Base-by-base conservation (phyloP, 2,113 vertebrate genomes). In the Perca flavescens region DNA sequence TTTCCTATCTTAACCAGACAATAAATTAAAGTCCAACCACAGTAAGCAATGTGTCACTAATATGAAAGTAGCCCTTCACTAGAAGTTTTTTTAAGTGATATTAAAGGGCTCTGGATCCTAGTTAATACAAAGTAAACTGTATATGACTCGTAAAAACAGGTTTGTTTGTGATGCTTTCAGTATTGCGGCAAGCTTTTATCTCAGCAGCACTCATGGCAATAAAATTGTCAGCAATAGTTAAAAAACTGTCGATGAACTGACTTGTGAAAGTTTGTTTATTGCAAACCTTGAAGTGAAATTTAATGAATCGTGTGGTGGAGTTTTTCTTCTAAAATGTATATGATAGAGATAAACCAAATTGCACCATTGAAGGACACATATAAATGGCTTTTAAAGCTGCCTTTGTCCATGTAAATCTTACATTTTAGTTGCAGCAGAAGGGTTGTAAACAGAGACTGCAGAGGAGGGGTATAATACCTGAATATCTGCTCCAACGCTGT, bases 231-330 rank as follows among this genome's bases (percentile, higher is more conserved):
- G 53, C 58, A 84, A 83, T 75, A 72, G 58, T 83, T 76, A 77
- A 80, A 86, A 78, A 87, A 83, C 25, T 83, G 54, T 79, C 75
- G 72, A 88, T 85, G 61, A 81, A 68, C 61, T 77, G 64, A 79
- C 81, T 83, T 86, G 64, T 82, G 54, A 86, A 87, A 75, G 86
- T 90, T 84, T 79, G 57, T 60, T 84, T 85, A 89, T 88, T 86
- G 75, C 64, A 43, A 84, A 85, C 70, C 71, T 86, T 82, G 70
- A 74, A 77, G 57, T 79, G 62, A 83, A 57, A 77, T 83, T 70
- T 81, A 77, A 84, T 83, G 53, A 86, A 74, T 69, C 15, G 9
- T 60, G 19, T 49, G 21, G 50, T 57, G 47, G 47, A 66, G 66
- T 60, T 85, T 69, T 74, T 76, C 68, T 74, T 70, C 40, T 21